phyloP scores from a whole-genome alignment of 92 coral and sea anemone genomes.

The Actinernus sp. region DNA sequence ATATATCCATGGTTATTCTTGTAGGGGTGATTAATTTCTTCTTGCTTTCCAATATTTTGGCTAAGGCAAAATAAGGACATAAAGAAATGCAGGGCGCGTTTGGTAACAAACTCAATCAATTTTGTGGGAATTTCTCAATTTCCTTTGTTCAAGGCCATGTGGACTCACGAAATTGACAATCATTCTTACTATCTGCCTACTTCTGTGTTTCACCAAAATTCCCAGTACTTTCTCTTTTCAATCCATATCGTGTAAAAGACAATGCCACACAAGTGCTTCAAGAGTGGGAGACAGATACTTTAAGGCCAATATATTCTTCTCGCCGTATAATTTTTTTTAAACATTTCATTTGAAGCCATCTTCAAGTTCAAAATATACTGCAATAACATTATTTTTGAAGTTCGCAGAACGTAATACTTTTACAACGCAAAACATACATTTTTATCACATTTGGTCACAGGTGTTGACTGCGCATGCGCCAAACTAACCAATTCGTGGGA shows the following conservation, averaged over 20 bases:
- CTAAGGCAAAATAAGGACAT: not conserved
- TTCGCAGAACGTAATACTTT: too few species aligned
- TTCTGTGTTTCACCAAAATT: not conserved
- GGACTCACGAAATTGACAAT: not conserved
- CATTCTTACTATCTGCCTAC: not conserved
- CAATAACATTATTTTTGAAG: too few species aligned
- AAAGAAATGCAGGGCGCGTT: not conserved
- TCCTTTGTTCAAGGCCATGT: slow-evolving; percentile 30
- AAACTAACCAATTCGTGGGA: not conserved
- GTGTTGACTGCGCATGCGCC: slow-evolving; percentile 11
- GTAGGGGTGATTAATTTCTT: not conserved
- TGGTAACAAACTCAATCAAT: not conserved
- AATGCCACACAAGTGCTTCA: not conserved
- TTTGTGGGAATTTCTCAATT: not conserved
- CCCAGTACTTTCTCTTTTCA: not conserved
- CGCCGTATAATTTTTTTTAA: too few species aligned
- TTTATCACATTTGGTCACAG: too few species aligned
- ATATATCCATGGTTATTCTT: slow-evolving; percentile 87
- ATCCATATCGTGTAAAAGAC: not conserved
- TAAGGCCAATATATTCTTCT: not conserved
- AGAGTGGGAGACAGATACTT: not conserved
- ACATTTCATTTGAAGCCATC: too few species aligned
- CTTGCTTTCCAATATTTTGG: slow-evolving; percentile 10
- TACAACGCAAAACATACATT: not conserved
- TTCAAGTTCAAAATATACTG: too few species aligned